These are phyloP conservation scores for Forbesichthys papilliferus DNA, from an alignment of 2,113 vertebrate species.

Conservation along the genomic window DNA sequence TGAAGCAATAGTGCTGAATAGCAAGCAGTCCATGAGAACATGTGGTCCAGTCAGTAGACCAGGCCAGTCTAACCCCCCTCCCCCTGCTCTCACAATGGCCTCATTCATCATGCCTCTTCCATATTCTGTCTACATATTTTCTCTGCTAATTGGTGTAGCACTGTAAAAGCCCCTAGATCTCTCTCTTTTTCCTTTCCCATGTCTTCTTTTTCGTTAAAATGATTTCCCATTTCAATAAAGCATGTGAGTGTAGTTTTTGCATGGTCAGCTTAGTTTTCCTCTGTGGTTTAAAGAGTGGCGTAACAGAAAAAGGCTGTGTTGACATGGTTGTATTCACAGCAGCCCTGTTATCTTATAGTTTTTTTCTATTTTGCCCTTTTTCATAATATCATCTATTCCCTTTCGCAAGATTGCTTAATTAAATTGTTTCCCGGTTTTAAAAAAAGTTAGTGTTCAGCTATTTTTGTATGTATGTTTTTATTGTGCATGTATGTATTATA, in stretches of 20 bases:
- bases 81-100: conserved; percentile 72
- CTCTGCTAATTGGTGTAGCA: conserved; percentile 78
- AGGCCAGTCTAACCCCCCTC: conserved; percentile 61
- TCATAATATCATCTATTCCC: neutral
- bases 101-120: conserved; percentile 76
- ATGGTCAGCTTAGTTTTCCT: conserved; percentile 2
- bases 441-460: neutral
- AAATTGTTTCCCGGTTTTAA: no score
- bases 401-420: neutral
- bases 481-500: neutral
- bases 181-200: neutral
- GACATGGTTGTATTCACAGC: conserved; percentile 1
- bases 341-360: conserved; percentile 16
- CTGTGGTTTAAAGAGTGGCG: neutral
- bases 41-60: conserved; percentile 74
- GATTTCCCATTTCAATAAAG: neutral
- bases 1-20: conserved; percentile 58
- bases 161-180: conserved; percentile 60
- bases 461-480: neutral
- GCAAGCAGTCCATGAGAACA: conserved; percentile 72
- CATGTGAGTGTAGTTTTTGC: conserved; percentile 6
- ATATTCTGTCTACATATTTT: conserved; percentile 78
- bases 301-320: neutral
- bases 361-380: neutral
- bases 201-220: neutral